Conservation (phyloP, 1,140 invertebrate genomes). For the Lucilia cuprina region DNA sequence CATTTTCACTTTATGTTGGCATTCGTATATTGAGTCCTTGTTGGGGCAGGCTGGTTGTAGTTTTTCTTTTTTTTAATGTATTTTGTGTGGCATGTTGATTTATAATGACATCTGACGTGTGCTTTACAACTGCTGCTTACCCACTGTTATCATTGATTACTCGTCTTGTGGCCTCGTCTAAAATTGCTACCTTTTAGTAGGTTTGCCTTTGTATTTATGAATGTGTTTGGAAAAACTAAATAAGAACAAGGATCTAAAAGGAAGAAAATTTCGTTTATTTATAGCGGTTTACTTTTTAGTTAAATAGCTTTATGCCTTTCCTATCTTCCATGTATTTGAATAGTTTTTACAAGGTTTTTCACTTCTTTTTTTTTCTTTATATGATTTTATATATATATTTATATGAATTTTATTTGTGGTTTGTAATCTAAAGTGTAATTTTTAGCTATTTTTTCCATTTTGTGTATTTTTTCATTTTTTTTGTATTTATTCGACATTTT, state of each 20-base stretch:
- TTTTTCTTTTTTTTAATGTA: not conserved
- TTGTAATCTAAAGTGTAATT: constrained; percentile 9
- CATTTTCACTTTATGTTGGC: not conserved
- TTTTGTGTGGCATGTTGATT: constrained; percentile 22
- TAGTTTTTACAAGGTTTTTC: not conserved
- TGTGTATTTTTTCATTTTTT: no score
- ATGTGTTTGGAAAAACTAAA: not conserved
- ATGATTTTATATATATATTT: not conserved
- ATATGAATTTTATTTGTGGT: constrained; percentile 17
- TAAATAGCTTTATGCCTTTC: not conserved
- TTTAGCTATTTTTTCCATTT: not conserved
- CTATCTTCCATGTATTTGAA: not conserved
- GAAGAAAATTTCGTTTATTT: not conserved
- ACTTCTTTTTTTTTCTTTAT: not conserved
- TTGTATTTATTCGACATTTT: not conserved
- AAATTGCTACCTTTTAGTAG: not conserved
- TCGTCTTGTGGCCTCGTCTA: not conserved
- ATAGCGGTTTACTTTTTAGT: constrained; percentile 5
- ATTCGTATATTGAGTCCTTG: not conserved
- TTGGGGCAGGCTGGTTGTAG: not conserved
- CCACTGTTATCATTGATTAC: constrained; percentile 31
- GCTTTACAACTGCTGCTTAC: not conserved
- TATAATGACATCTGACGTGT: constrained; percentile 26
- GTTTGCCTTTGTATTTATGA: not conserved
- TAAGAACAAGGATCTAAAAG: not conserved